Percentiles rank a stretch among this genome's conserved stretches.
These are phyloP conservation scores for Manis javanica DNA, from an alignment of 2,797 vertebrate genomes.

Conservation along the genomic window DNA sequence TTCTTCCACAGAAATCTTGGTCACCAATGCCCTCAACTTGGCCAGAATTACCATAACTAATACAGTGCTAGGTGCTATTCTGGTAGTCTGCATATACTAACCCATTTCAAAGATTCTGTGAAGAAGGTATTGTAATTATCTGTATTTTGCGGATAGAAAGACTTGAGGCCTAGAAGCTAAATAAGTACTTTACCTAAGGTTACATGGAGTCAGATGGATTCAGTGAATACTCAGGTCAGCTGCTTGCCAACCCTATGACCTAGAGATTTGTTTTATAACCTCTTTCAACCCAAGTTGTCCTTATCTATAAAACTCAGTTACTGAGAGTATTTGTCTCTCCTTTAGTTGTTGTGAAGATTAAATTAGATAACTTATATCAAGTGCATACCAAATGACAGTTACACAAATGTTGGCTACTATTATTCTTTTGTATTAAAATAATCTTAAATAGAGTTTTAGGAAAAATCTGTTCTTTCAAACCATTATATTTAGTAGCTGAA, in stretches of 20 bases:
- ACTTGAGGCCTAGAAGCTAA: neutral
- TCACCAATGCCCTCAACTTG: neutral
- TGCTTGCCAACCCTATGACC: neutral
- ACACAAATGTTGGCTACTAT: neutral
- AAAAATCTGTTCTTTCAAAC: neutral
- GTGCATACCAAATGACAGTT: neutral
- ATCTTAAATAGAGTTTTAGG: neutral
- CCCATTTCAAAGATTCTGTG: neutral
- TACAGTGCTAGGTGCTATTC: too few relatives aligned
- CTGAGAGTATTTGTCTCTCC: neutral
- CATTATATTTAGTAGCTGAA: neutral
- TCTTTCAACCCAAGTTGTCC: neutral
- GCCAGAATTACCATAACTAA: neutral
- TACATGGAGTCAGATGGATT: neutral
- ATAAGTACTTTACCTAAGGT: neutral
- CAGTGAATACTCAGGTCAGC: neutral
- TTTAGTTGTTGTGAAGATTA: neutral
- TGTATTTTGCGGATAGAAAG: neutral
- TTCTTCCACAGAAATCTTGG: slow-evolving; percentile 2
- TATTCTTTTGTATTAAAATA: slow-evolving; percentile 38
- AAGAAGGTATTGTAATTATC: neutral
- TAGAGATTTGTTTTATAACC: neutral
- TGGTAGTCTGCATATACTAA: neutral
- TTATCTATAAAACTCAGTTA: neutral
- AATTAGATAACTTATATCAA: slow-evolving; percentile 11